Base-by-base conservation (phyloP, 2,113 vertebrate species). In the Vicugna pacos region DNA sequence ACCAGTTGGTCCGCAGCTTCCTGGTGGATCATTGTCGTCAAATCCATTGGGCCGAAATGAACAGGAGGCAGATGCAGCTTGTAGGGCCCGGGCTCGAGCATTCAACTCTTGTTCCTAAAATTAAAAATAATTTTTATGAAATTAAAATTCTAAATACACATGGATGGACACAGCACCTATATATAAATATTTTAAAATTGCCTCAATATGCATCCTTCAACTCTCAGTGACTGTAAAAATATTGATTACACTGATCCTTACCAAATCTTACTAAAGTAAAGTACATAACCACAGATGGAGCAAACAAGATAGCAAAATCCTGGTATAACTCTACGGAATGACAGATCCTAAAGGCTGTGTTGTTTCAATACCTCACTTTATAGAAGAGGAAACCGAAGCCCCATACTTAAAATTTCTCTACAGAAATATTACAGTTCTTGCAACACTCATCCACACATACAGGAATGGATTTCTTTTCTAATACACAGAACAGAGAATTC, bases 21-120 rank as follows among this genome's bases (percentile, higher is more conserved):
- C 99, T 0, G 99, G 99, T 60, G 99, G 99, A 94, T 99, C 99
- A 17, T 99, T 99, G 98, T 99, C 99, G 97, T 99, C 99, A 95
- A 99, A 99, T 97, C 99, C 99, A 92, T 99, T 99, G 97, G 99
- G 99, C 89, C 99, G 99, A 98, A 99, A 99, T 8, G 99, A 99
- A 97, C 99, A 99, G 0, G 99, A 99, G 76, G 99, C 98, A 19
- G 99, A 99, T 35, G 99, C 98, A 10, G 99, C 99, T 98, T 99
- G 99, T 11, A 99, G 99, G 42, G 99, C 99, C 88, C 99, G 99
- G 87, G 99, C 99, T 92, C 99, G 99, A 97, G 99, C 99, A 62
- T 98, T 99, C 77, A 99, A 99, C 96, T 99, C 99, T 98, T 99
- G 99, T 97, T 99, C 99, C 99, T 99, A 95, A 91, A 98, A 98